Evolutionary conservation across 2,113 vertebrate genomes (phyloP), one percentile per base, ranked within the genome.

Genomic region (Campylomormyrus tamandua): DNA sequence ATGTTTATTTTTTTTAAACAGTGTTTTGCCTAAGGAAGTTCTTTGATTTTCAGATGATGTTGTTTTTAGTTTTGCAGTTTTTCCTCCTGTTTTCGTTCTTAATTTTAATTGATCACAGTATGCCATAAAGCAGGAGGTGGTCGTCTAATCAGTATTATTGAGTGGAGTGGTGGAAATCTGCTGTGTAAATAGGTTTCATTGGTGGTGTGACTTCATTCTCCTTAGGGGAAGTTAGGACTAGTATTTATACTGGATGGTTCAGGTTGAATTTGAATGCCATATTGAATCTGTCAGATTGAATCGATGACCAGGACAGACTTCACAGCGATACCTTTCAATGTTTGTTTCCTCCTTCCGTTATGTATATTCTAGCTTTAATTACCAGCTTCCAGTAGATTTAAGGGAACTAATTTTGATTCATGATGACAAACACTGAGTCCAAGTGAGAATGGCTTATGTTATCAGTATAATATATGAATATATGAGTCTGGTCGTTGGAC

Each of bases 341-440:
- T 84, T 84, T 84, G 85, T 35, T 87, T 87, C 46, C 46, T 8
- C 49, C 24, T 87, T 87, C n/a, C 49, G 3, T 87, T n/a, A 39
- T 31, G 11, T 52, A 48, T 52, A 31, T 50, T 11, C 24, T 88
- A 90, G 83, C 84, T 90, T 90, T 90, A 90, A 90, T 42, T 35
- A 84, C 66, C 52, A 56, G n/a, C 17, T 50, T 84, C 21, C 74
- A 49, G 45, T 84, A 58, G 19, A 35, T 53, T 66, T 13, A 87
- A 84, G 27, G 46, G 31, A 24, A 27, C 52, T 31, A 46, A 39
- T 88, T 80, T 46, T 49, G 83, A 92, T 91, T 88, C 90, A 92
- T 90, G 88, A 91, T 89, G 89, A 90, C 92, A 90, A 91, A 92
- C 62, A 89, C 90, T 91, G 86, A 87, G 89, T 91, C 85, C 3